Percentiles rank a stretch among this genome's conserved stretches.
Conservation (phyloP, 2,888 invertebrate genomes). For the Hemithea aestivaria region DNA sequence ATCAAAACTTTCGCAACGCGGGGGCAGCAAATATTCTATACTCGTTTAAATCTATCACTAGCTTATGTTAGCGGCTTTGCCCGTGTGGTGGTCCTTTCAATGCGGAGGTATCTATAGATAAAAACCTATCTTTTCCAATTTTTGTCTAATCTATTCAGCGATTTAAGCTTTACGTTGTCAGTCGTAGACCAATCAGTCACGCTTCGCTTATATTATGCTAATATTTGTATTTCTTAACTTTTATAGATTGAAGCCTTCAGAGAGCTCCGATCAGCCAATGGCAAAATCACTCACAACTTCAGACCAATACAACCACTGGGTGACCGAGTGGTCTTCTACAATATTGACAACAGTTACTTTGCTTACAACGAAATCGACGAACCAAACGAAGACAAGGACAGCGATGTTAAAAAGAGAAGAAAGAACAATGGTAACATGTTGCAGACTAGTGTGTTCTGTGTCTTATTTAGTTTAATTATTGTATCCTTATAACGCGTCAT, state of each 20-base stretch:
- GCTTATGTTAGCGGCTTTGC: too few relatives aligned
- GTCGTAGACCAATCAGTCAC: too few relatives aligned
- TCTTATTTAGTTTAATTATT: conserved; percentile 5
- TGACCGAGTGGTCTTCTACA: conserved; percentile 82
- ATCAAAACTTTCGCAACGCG: too few relatives aligned
- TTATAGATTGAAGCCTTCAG: conserved; percentile 87
- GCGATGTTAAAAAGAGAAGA: conserved; percentile 36
- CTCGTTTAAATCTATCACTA: too few relatives aligned
- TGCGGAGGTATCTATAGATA: too few relatives aligned
- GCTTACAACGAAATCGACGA: conserved; percentile 66
- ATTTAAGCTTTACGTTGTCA: too few relatives aligned
- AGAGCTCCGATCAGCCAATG: conserved; percentile 81
- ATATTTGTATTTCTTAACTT: conserved; percentile 20
- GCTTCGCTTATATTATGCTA: too few relatives aligned
- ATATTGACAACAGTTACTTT: conserved; percentile 69
- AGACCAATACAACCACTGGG: conserved; percentile 89
- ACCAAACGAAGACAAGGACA: conserved; percentile 41
- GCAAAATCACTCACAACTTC: conserved; percentile 87
- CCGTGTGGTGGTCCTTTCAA: too few relatives aligned
- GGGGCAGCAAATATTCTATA: too few relatives aligned
- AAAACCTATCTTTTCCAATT: too few relatives aligned
- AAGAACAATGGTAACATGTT: conserved; percentile 30
- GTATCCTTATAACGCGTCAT: too few relatives aligned
- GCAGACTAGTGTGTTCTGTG: conserved; percentile 7
- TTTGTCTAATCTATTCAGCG: too few relatives aligned